These are phyloP conservation scores for Napeogenes sylphis DNA, from an alignment of 2,888 invertebrate species.

Conservation along the genomic window DNA sequence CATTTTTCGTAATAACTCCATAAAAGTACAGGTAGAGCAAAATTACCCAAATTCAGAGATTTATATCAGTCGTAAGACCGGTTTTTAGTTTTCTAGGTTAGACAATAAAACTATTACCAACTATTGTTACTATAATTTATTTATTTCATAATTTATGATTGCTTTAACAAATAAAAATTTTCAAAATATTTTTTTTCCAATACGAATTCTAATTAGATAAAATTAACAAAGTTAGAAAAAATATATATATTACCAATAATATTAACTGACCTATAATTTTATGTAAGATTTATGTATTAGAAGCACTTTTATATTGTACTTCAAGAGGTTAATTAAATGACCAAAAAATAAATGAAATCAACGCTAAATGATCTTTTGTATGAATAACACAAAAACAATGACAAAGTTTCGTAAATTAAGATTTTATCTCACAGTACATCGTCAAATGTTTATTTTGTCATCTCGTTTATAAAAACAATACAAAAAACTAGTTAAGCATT, in stretches of 20 bases:
- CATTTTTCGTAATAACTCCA: not conserved
- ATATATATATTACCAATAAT: no score
- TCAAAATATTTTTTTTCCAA: no score
- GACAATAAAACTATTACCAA: conserved; percentile 15
- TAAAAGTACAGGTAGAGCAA: conserved; percentile 30
- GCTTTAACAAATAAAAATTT: not conserved
- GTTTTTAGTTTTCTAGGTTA: conserved; percentile 45
- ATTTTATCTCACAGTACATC: conserved; percentile 44
- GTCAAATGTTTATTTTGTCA: conserved; percentile 14
- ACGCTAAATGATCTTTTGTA: conserved; percentile 16
- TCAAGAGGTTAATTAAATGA: no score
- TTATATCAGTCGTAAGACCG: conserved; percentile 55
- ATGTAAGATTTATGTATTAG: no score
- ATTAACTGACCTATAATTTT: no score
- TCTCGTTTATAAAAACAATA: conserved; percentile 5
- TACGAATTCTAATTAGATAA: not conserved
- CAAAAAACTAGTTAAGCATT: conserved; percentile 3
- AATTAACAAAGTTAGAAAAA: not conserved
- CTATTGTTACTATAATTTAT: not conserved
- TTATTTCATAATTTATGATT: conserved; percentile 1
- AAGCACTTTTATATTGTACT: no score
- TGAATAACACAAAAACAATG: conserved; percentile 33
- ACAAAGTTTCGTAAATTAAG: conserved; percentile 60
- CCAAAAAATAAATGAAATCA: no score
- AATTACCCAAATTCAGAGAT: conserved; percentile 55